Evolutionary conservation across 2,113 vertebrate genomes (phyloP).

Genomic region (Pongo pygmaeus): DNA sequence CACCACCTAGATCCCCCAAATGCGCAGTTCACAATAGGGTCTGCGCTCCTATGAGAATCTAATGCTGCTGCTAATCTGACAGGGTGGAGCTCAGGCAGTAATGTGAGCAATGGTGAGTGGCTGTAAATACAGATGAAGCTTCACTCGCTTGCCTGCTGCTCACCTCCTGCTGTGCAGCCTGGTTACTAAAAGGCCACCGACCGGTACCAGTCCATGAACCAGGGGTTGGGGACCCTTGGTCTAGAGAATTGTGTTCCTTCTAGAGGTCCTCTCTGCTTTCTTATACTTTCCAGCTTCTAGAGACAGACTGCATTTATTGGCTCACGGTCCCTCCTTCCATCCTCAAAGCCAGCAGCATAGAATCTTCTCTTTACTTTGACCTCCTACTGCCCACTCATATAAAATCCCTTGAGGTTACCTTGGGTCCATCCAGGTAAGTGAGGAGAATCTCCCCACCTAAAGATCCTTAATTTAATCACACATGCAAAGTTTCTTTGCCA

Average conservation of each 20-base stretch:
- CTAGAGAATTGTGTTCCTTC: background rate
- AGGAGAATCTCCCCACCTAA: background rate
- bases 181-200: no score
- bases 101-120: no score
- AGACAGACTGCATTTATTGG: background rate
- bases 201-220: no score
- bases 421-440: background rate
- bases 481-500: background rate
- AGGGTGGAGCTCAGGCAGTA: no score
- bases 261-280: background rate
- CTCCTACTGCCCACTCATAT: background rate
- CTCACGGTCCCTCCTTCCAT: background rate
- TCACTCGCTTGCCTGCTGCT: no score
- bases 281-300: background rate
- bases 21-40: background rate
- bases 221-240: no score
- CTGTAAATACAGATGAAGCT: no score
- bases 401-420: background rate
- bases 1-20: accelerated
- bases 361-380: background rate
- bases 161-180: no score
- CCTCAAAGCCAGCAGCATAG: background rate
- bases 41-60: background rate
- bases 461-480: background rate
- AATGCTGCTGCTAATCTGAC: no score